Evolutionary conservation across 2,888 invertebrate species (phyloP), one percentile per base, ranked within the genome.

Genomic region (Anorthoa munda): DNA sequence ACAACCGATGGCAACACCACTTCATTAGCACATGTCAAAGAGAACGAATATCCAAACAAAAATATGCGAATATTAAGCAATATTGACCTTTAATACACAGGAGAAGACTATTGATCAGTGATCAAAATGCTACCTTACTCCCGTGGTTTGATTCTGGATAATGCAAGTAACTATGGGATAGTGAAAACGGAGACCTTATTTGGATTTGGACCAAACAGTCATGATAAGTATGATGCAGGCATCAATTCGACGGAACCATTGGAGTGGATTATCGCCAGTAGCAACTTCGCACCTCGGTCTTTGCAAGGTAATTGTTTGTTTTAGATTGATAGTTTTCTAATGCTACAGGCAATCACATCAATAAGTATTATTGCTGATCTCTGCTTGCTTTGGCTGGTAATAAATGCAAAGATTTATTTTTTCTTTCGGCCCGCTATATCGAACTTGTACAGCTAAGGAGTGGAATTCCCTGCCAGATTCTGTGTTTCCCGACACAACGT

Each of bases 121-220:
- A 11, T 59, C n/a, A 87, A 86, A 78, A 95, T 94, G 94, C 78
- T 94, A 17, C 93, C 94, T 0, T 94, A 94, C 59, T 91, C 94
- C 1, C 90, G 91, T 13, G 93, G 92, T 0, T 67, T 94, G 2
- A 90, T 95, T 48, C 76, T 94, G 26, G 93, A 94, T 72, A 93
- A 91, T 56, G 73, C 91, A 0, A 94, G 89, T 81, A 93, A 95
- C 75, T 94, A 93, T 78, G 93, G 94, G 0, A 93, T 94, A 72
- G 92, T 94, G 26, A 95, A 95, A 71, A 94, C 94, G 0, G 94
- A 95, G 75, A 91, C 94, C 0, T 77, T 94, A 0, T 92, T 95
- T 71, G 92, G 93, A 0, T 94, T 94, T 70, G 87, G 88, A 4
- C 91, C 92, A 1, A 73, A 82, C 0, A 89, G 88, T 60, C 83